Evolutionary conservation across 2,113 vertebrate genomes (phyloP), one percentile per base, ranked within the genome.

Genomic region (Myanophis thanlyinensis): DNA sequence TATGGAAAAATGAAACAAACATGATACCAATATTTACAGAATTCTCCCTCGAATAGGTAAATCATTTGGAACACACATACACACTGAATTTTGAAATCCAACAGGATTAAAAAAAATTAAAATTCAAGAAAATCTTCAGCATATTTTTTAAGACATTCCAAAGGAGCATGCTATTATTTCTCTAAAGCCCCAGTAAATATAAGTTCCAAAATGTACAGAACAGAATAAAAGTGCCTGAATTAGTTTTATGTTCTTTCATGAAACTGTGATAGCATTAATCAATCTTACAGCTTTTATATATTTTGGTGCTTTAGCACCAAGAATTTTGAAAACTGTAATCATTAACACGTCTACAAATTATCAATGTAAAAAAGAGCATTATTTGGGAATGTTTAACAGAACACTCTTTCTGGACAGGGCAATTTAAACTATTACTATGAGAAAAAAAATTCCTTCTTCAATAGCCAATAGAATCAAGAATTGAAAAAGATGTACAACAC

Each of bases 1-100:
- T 97, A 3, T 92, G 94, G 92, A 25, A 2, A 93, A 54, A 93
- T 1, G 89, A 92, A 89, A 93, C 1, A 2, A 88, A 18, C 1
- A 80, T 23, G 48, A 89, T 51, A 10, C 8, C 13, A 89, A 40
- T 89, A 59, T 51, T 87, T 8, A 18, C 5, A 40, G 15, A 30
- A 56, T 73, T 46, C 6, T 52, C 20, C 73, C 59, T 67, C 48
- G 13, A 88, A 8, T 30, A 88, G 20, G 10, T 85, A n/a, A 25
- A 30, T 53, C 48, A 85, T 44, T 80, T 80, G 15, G n/a, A 35
- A 80, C 35, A 80, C 12, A 67, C 30, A 67, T 0, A 27, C 59
- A n/a, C 10, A 62, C 0, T 4, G 15, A 46, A 85, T 4, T 91
- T 85, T 27, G 25, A 47, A 56, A n/a, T n/a, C 25, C 27, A 91